Evolutionary conservation across 2,888 invertebrate species (phyloP), one percentile per base, ranked within the genome.

Genomic region (Macrosoma leucophasiata): DNA sequence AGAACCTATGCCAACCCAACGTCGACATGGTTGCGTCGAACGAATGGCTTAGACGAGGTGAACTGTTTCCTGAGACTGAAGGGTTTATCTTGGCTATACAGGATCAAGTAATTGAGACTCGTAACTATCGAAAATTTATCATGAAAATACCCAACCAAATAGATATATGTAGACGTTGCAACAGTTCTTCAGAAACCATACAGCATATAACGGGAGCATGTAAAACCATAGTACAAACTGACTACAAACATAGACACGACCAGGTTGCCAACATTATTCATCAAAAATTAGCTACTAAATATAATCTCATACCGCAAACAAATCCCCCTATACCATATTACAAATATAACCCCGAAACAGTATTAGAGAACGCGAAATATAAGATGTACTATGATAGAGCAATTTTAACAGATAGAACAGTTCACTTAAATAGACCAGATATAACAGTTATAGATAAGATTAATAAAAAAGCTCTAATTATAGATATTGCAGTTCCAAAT

Each of bases 171-270:
- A 23, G 41, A 21, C 24, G 24, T 4, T 39, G 40, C 17, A 26
- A 40, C 17, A 22, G 29, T 13, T 10, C 19, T 6, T 21, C 41
- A 13, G 42, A 46, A 42, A 42, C 46, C 2, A 44, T 48, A 3
- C 40, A 46, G 13, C 48, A 45, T 8, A 45, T 45, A 11, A 46
- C 43, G 5, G 25, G 40, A 1, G 35, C 41, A 9, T 46, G 46
- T 22, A 31, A 32, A 11, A 8, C 29, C 8, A 21, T 41, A 12
- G 39, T 33, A 2, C 37, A 48, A 24, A 37, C 38, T 1, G 44
- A 46, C n/a, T 43, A 49, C 20, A 44, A 33, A 13, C 41, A 46
- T 10, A n/a, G n/a, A n/a, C n/a, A n/a, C n/a, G n/a, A n/a, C 21
- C 41, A 43, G 9, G 29, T 43, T 2, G 47, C 40, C 2, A 18